Base-by-base conservation (phyloP, 2,888 invertebrate genomes). In the Tuberolachnus salignus region DNA sequence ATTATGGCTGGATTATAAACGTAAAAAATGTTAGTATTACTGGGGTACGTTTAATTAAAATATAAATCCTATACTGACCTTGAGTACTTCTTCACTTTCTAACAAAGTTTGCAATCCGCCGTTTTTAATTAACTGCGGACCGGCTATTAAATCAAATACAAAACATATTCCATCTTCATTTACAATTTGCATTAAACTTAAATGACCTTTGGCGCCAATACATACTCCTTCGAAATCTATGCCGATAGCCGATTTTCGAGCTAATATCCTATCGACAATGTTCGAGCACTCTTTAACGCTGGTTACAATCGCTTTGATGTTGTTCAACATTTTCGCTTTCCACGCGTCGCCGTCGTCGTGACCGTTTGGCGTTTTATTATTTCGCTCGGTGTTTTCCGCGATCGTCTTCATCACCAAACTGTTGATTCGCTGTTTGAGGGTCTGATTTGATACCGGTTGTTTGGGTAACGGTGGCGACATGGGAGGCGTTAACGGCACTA, bases 181-280 rank as follows among this genome's bases (percentile, higher is more conserved):
- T 16, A 94, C 95, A 83, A 94, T 90, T 85, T 94, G 94, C 85
- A 96, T 90, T 70, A 97, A 86, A 2, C 96, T 95, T 81, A 97
- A 87, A 83, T 94, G 92, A 21, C 96, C 96, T 85, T 94, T 94
- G 1, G 92, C 88, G 26, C 97, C 97, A 81, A 97, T 88, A 86
- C 95, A 96, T 74, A 97, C 93, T 19, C 97, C 95, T 87, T 97
- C 97, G 83, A 95, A 95, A 85, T 97, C 97, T 84, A 97, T 90
- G 0, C 94, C 94, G 26, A 97, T 88, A 80, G 91, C 90, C 74
- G 89, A 89, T 51, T 80, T 81, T 2, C 64, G 74, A 8, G 82
- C 82, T 72, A 86, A 81, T 23, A 87, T 84, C 46, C 85, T 85
- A 23, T 85, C 85, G 3, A 86, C 89, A 80, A 95, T 89, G 84